phyloP scores from a whole-genome alignment of 2,888 invertebrate species.

The Sialis fuliginosa region DNA sequence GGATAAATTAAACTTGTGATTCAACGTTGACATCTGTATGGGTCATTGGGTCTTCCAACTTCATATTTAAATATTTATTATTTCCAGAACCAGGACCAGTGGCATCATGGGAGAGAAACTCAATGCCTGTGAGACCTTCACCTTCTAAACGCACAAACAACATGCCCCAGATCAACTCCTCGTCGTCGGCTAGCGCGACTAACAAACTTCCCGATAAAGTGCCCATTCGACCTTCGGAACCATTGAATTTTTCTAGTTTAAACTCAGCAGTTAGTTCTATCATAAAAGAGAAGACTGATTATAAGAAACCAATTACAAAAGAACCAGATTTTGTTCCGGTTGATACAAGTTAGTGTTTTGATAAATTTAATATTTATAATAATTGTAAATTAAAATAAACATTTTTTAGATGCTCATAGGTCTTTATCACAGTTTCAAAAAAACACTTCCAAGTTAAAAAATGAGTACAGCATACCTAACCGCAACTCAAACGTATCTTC shows the following conservation, averaged over 20 bases:
- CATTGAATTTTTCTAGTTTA: background rate
- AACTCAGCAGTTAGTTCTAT: background rate
- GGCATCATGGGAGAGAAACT: conserved; percentile 23
- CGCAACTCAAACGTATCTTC: too few species aligned
- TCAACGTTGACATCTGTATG: too few species aligned
- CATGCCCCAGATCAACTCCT: conserved; percentile 27
- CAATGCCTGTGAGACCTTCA: background rate
- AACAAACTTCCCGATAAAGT: conserved; percentile 12
- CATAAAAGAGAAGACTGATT: background rate
- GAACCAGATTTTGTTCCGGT: background rate
- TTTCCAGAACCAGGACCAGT: conserved; percentile 29
- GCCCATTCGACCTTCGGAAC: background rate
- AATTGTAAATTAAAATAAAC: too few species aligned
- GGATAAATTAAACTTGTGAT: too few species aligned
- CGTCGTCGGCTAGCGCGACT: conserved; percentile 15
- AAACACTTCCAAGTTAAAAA: too few species aligned
- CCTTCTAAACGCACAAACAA: conserved; percentile 26
- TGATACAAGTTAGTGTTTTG: background rate
- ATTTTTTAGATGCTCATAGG: too few species aligned
- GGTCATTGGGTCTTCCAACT: background rate
- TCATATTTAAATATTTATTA: background rate
- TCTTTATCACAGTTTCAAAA: too few species aligned
- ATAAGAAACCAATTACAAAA: background rate
- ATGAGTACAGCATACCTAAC: too few species aligned
- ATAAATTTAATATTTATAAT: too few species aligned